Conservation (phyloP, 1,140 invertebrate genomes). For the Drosophila bifasciata region DNA sequence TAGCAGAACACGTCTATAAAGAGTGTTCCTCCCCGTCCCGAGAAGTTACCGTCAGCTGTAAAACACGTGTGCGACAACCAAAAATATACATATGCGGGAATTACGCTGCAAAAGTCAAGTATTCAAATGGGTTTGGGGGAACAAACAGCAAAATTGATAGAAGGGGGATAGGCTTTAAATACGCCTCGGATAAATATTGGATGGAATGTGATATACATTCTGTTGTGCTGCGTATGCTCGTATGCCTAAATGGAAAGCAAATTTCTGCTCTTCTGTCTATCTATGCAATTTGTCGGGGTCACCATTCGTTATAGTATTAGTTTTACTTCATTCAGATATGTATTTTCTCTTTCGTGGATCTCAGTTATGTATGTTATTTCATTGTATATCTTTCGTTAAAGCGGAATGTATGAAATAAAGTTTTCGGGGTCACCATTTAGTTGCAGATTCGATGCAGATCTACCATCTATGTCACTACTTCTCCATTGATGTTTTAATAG, state of each 20-base stretch:
- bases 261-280: too few relatives aligned
- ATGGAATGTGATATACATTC: too few relatives aligned
- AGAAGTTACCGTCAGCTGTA: slow-evolving; percentile 13
- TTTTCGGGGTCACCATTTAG: slow-evolving; percentile 3
- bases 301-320: not conserved
- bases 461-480: not conserved
- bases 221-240: too few relatives aligned
- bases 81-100: slow-evolving; percentile 26
- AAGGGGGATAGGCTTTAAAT: not conserved
- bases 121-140: slow-evolving; percentile 13
- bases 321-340: not conserved
- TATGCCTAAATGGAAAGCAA: too few relatives aligned
- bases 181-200: too few relatives aligned
- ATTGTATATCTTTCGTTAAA: too few relatives aligned
- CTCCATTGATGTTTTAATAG: not conserved
- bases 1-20: slow-evolving; percentile 66
- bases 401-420: too few relatives aligned
- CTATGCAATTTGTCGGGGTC: not conserved
- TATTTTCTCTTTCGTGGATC: not conserved
- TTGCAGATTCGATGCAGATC: too few relatives aligned
- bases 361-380: too few relatives aligned
- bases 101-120: not conserved
- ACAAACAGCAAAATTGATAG: slow-evolving; percentile 15
- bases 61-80: slow-evolving; percentile 47
- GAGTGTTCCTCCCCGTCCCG: slow-evolving; percentile 29